Evolutionary conservation across 2,797 vertebrate genomes (phyloP), one percentile per base, ranked within the genome.

Genomic region (Tarsius wallacei): DNA sequence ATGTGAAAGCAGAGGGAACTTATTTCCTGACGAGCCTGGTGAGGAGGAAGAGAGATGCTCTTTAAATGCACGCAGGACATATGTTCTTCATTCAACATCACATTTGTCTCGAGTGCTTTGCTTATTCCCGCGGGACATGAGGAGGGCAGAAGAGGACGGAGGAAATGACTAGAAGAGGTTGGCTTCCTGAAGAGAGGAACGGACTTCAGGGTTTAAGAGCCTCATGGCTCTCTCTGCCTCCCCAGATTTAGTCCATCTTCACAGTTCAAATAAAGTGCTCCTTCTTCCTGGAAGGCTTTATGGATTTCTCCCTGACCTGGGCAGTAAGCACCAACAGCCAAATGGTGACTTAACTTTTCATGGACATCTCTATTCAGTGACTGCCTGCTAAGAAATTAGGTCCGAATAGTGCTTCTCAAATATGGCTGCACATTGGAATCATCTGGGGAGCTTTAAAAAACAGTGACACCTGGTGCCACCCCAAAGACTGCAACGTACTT

Each of bases 1-100:
- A 98, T 98, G 98, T 98, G 97, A 98, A 98, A 98, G 98, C 97
- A 94, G 98, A 99, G 97, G 91, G 98, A 98, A 98, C 97, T 98
- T 98, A 98, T 98, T 99, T 99, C 98, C 98, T 93, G 88, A 98
- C 74, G 96, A 97, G 97, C 85, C 97, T 97, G 98, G 94, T 87
- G 97, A 93, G 98, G 98, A 98, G 98, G 98, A 98, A 98, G 98
- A 97, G 98, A 98, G 98, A 98, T 97, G 98, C 97, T 98, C 98
- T 98, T 98, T 98, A 98, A 98, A 97, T 93, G 97, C 98, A 94
- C 15, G 92, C 97, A 94, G 92, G 98, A 96, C 98, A 98, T 98
- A 99, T 99, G 98, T 97, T 99, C 97, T 93, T 97, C 95, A 87
- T 94, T 97, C 94, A 92, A 28, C 61, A 70, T 97, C 95, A 87